Conservation (phyloP, 2,797 vertebrate species). For the Anas bernieri region DNA sequence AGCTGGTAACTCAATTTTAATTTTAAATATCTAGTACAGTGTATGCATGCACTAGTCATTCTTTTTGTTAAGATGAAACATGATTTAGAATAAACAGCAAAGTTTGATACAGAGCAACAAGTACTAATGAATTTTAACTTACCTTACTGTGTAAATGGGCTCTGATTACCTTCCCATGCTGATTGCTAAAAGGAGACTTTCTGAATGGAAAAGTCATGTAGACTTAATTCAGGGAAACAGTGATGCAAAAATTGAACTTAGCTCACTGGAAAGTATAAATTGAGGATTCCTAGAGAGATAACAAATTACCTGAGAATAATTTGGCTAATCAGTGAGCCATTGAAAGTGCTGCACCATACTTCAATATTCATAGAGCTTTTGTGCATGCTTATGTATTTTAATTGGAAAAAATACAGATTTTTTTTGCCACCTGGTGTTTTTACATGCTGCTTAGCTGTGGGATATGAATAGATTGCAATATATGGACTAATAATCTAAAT, state of each 20-base stretch:
- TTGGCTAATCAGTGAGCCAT: conserved; percentile 20
- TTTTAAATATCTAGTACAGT: neutral
- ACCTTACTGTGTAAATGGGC: neutral
- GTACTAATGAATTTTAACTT: neutral
- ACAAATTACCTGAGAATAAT: conserved; percentile 23
- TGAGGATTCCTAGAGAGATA: conserved; percentile 30
- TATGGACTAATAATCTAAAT: conserved; percentile 38
- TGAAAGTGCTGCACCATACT: neutral
- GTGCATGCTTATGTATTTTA: conserved; percentile 22
- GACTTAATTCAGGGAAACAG: neutral
- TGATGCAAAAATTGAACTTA: conserved; percentile 21
- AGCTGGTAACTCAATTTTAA: neutral
- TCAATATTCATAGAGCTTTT: neutral
- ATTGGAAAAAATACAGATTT: conserved; percentile 18
- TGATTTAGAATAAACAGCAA: neutral
- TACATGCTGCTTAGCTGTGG: conserved; percentile 19
- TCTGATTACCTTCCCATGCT: neutral
- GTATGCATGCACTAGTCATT: neutral
- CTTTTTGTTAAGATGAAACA: neutral
- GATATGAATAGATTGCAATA: conserved; percentile 17
- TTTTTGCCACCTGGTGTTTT: conserved; percentile 16
- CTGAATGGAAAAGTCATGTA: neutral
- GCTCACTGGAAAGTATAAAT: neutral
- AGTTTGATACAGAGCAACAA: neutral
- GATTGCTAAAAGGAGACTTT: neutral